These are phyloP conservation scores for Sebastes kiyomatsui DNA, from an alignment of 2,797 vertebrate species.

Conservation along the genomic window DNA sequence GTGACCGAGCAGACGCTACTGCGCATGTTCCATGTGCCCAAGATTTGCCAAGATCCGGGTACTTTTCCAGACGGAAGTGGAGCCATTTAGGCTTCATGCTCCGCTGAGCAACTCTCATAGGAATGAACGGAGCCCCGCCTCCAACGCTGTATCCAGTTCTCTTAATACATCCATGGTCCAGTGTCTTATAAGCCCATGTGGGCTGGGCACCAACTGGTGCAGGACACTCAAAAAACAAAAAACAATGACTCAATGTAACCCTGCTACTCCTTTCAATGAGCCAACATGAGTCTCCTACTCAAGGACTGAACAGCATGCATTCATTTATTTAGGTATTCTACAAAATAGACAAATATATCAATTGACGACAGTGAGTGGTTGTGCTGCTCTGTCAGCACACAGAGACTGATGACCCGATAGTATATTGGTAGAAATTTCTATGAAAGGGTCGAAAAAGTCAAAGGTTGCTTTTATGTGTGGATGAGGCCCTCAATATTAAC, in stretches of 20 bases:
- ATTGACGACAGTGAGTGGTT: not conserved
- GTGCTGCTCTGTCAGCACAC: not conserved
- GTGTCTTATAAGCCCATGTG: too few species aligned
- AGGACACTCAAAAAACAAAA: too few species aligned
- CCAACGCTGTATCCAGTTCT: too few species aligned
- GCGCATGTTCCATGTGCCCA: too few species aligned
- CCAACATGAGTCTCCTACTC: not conserved
- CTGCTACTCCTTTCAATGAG: not conserved
- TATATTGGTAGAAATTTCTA: not conserved
- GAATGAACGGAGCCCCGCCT: too few species aligned
- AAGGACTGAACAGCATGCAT: not conserved
- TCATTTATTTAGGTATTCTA: not conserved
- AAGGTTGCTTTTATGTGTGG: slow-evolving; percentile 29
- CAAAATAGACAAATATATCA: not conserved
- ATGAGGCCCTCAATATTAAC: not conserved
- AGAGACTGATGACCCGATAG: not conserved
- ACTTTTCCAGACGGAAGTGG: too few species aligned
- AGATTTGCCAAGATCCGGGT: too few species aligned
- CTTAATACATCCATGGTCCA: too few species aligned
- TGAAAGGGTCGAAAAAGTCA: not conserved
- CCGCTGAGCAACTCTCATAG: too few species aligned
- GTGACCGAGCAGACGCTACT: too few species aligned
- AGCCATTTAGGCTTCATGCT: too few species aligned
- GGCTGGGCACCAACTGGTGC: too few species aligned
- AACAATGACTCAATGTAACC: not conserved